A percentile compares a stretch with the other conserved stretches of the same genome.
Conservation (phyloP, 2,113 vertebrate species). For the Petrocephalus microphthalmus region DNA sequence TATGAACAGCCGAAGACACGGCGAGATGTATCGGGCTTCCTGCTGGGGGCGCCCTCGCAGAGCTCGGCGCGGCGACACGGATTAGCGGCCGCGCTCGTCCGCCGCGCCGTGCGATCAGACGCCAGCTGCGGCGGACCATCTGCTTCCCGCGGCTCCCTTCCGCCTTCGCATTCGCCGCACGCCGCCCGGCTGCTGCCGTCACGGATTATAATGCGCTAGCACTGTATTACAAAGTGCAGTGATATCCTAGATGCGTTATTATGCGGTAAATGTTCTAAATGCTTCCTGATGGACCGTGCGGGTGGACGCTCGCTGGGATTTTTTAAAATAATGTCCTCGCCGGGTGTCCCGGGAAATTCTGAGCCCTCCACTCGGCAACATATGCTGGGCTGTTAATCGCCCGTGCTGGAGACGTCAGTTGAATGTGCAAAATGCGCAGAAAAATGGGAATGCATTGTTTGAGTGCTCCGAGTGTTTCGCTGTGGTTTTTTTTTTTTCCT, state of each 20-base stretch:
- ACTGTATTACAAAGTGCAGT: background rate
- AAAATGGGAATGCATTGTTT: background rate
- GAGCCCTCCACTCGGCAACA: background rate
- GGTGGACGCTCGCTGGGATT: background rate
- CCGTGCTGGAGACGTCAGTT: background rate
- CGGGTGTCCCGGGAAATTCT: background rate
- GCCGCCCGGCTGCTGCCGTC: background rate
- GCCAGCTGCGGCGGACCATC: constrained; percentile 16
- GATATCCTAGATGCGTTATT: background rate
- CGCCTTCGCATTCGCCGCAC: background rate
- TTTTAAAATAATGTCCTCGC: background rate
- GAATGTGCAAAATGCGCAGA: background rate
- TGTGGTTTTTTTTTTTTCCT: background rate
- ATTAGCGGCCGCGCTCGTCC: background rate
- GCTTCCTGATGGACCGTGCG: background rate
- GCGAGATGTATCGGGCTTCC: background rate
- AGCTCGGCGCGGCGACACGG: background rate
- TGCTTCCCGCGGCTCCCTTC: constrained; percentile 1
- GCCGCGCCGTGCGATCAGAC: constrained; percentile 2
- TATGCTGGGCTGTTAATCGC: background rate
- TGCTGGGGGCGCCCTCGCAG: background rate
- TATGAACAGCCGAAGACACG: background rate
- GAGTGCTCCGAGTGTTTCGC: background rate
- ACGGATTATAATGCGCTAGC: background rate
- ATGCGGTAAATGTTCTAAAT: constrained; percentile 4